Evolutionary conservation across 1,140 invertebrate genomes (phyloP).

Genomic region (Tetragnatha versicolor): DNA sequence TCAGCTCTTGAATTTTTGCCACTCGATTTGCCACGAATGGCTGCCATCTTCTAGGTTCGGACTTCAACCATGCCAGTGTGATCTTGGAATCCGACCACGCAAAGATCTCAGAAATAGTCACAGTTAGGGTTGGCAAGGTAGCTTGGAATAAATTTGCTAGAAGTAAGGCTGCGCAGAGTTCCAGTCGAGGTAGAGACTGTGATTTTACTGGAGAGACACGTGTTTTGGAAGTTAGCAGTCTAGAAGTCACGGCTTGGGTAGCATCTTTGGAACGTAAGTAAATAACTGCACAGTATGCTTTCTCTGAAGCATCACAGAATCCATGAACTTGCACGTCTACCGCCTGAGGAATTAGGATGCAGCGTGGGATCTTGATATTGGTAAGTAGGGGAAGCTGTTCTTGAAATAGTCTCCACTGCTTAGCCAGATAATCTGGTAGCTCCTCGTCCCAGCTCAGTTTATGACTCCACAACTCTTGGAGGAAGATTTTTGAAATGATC

Average conservation of each 20-base stretch:
- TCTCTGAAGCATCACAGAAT: slow-evolving; percentile 38
- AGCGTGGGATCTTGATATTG: not conserved
- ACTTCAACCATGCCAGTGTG: slow-evolving; percentile 61
- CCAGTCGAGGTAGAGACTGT: slow-evolving; percentile 57
- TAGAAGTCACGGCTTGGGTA: slow-evolving; percentile 11
- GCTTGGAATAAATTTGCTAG: not conserved
- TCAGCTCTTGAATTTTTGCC: slow-evolving; percentile 11
- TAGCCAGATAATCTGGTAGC: too few relatives aligned
- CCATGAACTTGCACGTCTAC: slow-evolving; percentile 39
- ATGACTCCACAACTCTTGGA: slow-evolving; percentile 62
- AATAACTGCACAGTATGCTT: slow-evolving; percentile 10
- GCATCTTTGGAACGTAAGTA: not conserved
- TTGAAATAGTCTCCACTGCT: too few relatives aligned
- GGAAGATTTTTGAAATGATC: slow-evolving; percentile 62
- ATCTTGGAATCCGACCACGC: slow-evolving; percentile 60
- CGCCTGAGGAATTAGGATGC: not conserved
- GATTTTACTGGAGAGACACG: slow-evolving; percentile 61
- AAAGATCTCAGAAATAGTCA: slow-evolving; percentile 43
- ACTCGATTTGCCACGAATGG: slow-evolving; percentile 21
- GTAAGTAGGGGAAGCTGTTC: too few relatives aligned
- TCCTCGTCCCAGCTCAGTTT: slow-evolving; percentile 63
- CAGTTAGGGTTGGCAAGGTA: slow-evolving; percentile 43
- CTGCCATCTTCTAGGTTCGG: slow-evolving; percentile 57
- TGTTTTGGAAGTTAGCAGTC: slow-evolving; percentile 7
- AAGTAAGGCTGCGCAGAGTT: slow-evolving; percentile 26